Base-by-base conservation (phyloP, 2,888 invertebrate species). In the Holacanthella duospinosa region DNA sequence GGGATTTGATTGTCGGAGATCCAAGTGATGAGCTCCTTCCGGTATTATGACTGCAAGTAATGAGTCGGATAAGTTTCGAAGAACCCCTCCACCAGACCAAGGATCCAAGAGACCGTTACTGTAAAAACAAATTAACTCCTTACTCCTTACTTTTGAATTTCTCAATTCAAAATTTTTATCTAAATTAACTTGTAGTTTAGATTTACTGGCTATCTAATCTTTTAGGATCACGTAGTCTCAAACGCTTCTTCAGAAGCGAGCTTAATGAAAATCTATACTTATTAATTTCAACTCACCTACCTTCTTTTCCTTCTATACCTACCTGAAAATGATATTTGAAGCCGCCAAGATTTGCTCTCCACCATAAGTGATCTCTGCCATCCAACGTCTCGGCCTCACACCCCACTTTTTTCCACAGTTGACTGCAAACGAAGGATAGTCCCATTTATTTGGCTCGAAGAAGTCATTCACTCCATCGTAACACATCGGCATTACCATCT, bases 401-500 rank as follows among this genome's bases (percentile, higher is more conserved):
- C 85, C 83, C 78, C 82, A 91, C 73, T 81, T 82, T 72, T 83
- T 80, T 66, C 81, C 80, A 77, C 97, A 99, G 0, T 79, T 78
- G 1, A 84, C 82, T 0, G 86, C 78, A 74, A 80, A 88, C 26
- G 78, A 73, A 1, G 83, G 81, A 60, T 86, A 81, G 78, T 90
- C 82, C 93, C 93, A 96, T 0, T 81, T 75, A 0, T 74, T 67
- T 1, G 84, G 82, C 74, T 88, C 88, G 76, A 93, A 94, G 88
- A 97, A 93, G 74, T 91, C 92, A 12, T 82, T 79, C 1, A 80
- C 77, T 48, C 87, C 89, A 69, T 84, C 84, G 9, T 84, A 79
- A 77, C 96, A 96, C 81, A 89, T 85, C 0, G 96, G 96, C 91
- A 95, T 93, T 65, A 94, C 87, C 89, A 97, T 93, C 78, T 99